Percentiles rank a stretch among this genome's conserved stretches.
Evolutionary conservation across 2,888 invertebrate genomes (phyloP).

Genomic region (Ophion obscuratus): DNA sequence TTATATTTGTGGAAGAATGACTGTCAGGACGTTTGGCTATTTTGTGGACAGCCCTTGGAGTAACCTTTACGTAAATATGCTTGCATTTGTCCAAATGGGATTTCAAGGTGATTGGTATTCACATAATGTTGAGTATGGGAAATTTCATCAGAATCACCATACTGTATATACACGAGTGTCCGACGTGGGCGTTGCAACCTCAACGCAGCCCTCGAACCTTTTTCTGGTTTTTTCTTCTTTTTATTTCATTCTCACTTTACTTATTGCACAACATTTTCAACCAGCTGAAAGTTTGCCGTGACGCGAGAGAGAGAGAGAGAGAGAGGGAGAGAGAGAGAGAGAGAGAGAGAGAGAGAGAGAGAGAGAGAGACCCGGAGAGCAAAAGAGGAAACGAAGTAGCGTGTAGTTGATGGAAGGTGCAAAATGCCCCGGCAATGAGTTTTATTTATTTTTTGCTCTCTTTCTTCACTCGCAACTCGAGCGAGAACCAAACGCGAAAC

Average conservation of each 20-base stretch:
- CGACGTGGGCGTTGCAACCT: background rate
- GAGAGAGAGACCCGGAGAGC: conserved; percentile 13
- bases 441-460: background rate
- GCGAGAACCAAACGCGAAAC: conserved; percentile 28
- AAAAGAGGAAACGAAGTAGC: conserved; percentile 6
- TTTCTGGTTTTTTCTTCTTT: conserved; percentile 2
- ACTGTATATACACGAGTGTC: background rate
- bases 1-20: too few species aligned
- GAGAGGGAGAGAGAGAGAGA: conserved; percentile 35
- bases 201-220: conserved; percentile 5
- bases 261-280: conserved; percentile 54
- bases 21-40: too few species aligned
- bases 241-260: conserved; percentile 36
- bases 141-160: too few species aligned
- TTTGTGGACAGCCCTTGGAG: too few species aligned
- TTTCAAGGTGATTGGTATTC: too few species aligned
- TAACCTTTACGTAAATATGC: too few species aligned
- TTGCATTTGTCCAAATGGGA: too few species aligned
- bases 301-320: conserved; percentile 35
- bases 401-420: conserved; percentile 53
- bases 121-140: background rate
- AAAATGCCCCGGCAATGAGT: conserved; percentile 59
- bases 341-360: conserved; percentile 19
- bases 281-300: conserved; percentile 46
- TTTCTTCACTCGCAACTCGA: conserved; percentile 19